Conservation (phyloP, 2,888 invertebrate species). For the Megamerina dolium region DNA sequence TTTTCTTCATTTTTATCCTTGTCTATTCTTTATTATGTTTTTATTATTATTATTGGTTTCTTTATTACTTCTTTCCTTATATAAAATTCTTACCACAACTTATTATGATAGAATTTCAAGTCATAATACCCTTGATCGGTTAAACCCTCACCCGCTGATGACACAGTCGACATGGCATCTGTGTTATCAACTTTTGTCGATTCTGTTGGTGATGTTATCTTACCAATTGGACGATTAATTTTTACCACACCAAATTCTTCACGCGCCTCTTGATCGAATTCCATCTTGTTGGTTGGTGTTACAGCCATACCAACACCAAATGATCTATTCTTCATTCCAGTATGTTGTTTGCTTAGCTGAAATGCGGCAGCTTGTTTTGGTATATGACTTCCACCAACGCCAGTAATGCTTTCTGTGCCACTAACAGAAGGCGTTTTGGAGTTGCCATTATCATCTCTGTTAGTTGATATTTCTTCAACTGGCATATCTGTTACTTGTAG, state of each 20-base stretch:
- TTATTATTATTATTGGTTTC: no score
- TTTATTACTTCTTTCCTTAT: no score
- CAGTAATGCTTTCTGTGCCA: conserved; percentile 18
- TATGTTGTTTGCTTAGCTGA: conserved; percentile 45
- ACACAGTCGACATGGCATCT: conserved; percentile 44
- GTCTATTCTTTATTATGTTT: no score
- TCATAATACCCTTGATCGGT: conserved; percentile 67
- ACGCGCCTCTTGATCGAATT: conserved; percentile 44
- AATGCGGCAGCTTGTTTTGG: conserved; percentile 36
- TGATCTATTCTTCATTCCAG: conserved; percentile 48
- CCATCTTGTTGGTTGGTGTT: conserved; percentile 47
- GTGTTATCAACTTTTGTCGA: conserved; percentile 35
- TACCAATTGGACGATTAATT: conserved; percentile 41
- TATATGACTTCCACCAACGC: conserved; percentile 1
- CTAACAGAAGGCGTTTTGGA: conserved; percentile 14
- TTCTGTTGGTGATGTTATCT: conserved; percentile 26
- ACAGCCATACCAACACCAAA: conserved; percentile 47
- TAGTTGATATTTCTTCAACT: neutral
- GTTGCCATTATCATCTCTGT: neutral
- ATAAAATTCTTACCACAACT: conserved; percentile 58
- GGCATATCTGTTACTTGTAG: neutral
- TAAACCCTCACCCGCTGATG: conserved; percentile 48
- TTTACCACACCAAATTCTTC: conserved; percentile 46
- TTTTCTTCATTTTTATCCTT: no score
- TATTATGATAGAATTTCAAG: conserved; percentile 72